These are phyloP conservation scores for Drosophila tropicalis DNA, from an alignment of 1,140 invertebrate species.

Conservation along the genomic window DNA sequence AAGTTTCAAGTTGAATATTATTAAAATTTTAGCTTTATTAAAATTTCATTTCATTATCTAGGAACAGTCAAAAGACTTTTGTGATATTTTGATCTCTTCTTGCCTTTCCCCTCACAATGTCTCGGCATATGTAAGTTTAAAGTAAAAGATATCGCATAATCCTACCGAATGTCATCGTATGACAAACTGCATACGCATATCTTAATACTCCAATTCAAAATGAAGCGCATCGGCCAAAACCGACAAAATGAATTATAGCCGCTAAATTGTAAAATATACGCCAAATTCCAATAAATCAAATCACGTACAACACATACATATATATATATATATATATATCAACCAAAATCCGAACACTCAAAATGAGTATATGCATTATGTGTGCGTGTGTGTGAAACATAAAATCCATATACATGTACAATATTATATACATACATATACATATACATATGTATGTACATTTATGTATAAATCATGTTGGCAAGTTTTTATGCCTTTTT, in stretches of 20 bases:
- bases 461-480: slow-evolving; percentile 81
- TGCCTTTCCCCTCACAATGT: neutral
- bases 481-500: slow-evolving; percentile 77
- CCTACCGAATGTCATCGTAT: slow-evolving; percentile 30
- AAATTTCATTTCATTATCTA: neutral
- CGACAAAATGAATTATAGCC: slow-evolving; percentile 81
- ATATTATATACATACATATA: slow-evolving; percentile 29
- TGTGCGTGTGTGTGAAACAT: slow-evolving; percentile 19
- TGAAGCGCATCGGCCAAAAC: slow-evolving; percentile 66
- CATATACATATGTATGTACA: neutral
- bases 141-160: slow-evolving; percentile 14
- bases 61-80: no score
- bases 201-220: slow-evolving; percentile 64
- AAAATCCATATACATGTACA: no score
- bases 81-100: neutral
- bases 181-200: slow-evolving; percentile 62
- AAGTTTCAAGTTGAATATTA: neutral
- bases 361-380: slow-evolving; percentile 76
- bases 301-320: slow-evolving; percentile 40
- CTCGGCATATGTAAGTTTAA: neutral
- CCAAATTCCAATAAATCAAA: slow-evolving; percentile 79
- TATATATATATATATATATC: neutral
- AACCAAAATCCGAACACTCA: slow-evolving; percentile 39
- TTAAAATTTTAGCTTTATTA: neutral
- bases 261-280: slow-evolving; percentile 82